Conservation (phyloP, 2,888 invertebrate species). For the Melolontha melolontha region DNA sequence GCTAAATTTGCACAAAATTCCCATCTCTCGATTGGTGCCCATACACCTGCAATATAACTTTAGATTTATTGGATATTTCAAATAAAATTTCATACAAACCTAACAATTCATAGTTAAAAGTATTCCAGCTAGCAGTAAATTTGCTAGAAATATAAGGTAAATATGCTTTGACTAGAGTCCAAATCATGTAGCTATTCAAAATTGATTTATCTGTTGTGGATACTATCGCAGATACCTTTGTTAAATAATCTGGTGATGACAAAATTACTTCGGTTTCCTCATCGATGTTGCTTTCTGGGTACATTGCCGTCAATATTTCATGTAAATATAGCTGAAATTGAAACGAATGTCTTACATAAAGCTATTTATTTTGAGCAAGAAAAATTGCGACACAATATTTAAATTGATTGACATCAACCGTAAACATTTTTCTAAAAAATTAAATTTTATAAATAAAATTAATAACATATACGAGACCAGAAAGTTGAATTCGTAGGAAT, state of each 20-base stretch:
- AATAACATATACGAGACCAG: no score
- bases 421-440: no score
- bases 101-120: slow-evolving; percentile 57
- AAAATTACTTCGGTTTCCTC: slow-evolving; percentile 69
- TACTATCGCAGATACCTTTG: slow-evolving; percentile 67
- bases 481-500: no score
- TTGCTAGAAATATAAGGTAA: slow-evolving; percentile 69
- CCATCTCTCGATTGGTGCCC: slow-evolving; percentile 63
- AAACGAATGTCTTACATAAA: slow-evolving; percentile 8
- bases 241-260: slow-evolving; percentile 67
- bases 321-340: slow-evolving; percentile 64
- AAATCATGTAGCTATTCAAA: slow-evolving; percentile 72
- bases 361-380: background rate
- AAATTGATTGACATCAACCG: no score
- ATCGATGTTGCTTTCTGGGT: slow-evolving; percentile 65
- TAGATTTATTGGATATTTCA: slow-evolving; percentile 8
- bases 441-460: no score
- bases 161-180: slow-evolving; percentile 69
- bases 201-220: slow-evolving; percentile 67
- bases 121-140: slow-evolving; percentile 56
- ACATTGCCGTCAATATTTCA: slow-evolving; percentile 67
- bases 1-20: slow-evolving; percentile 67
- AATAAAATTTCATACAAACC: slow-evolving; percentile 52
- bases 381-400: no score
- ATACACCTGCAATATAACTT: slow-evolving; percentile 52